A percentile compares a stretch with the other conserved stretches of the same genome.
These are phyloP conservation scores for Leptopterna dolabrata DNA, from an alignment of 2,888 invertebrate genomes.

Conservation along the genomic window DNA sequence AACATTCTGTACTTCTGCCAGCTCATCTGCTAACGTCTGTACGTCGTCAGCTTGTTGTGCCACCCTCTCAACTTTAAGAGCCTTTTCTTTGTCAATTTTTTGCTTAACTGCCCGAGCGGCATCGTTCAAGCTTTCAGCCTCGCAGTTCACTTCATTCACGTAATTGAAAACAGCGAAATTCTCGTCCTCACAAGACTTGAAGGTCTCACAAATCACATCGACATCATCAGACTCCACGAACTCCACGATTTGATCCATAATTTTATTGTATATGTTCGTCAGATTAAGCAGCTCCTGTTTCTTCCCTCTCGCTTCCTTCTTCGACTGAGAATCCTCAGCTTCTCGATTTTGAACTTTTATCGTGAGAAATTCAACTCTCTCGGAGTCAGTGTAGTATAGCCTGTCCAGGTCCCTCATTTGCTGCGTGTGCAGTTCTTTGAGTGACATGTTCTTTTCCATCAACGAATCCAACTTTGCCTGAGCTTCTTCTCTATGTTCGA, in stretches of 20 bases:
- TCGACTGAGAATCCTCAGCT: slow-evolving; percentile 42
- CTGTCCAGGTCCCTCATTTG: slow-evolving; percentile 91
- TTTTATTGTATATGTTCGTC: slow-evolving; percentile 41
- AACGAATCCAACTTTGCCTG: slow-evolving; percentile 81
- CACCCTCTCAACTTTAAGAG: slow-evolving; percentile 71
- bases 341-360: slow-evolving; percentile 78
- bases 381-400: slow-evolving; percentile 85
- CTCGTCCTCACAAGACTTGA: slow-evolving; percentile 86
- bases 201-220: slow-evolving; percentile 71
- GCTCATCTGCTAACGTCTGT: slow-evolving; percentile 9
- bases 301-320: slow-evolving; percentile 40
- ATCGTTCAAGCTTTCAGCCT: slow-evolving; percentile 80
- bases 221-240: slow-evolving; percentile 65
- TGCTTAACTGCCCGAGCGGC: slow-evolving; percentile 74
- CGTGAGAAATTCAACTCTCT: slow-evolving; percentile 83
- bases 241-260: slow-evolving; percentile 33
- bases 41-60: slow-evolving; percentile 68
- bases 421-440: slow-evolving; percentile 76
- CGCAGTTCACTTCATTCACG: slow-evolving; percentile 88
- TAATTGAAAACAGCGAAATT: slow-evolving; percentile 93
- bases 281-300: slow-evolving; percentile 49
- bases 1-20: slow-evolving; percentile 9
- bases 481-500: slow-evolving; percentile 80
- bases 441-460: slow-evolving; percentile 81
- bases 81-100: slow-evolving; percentile 73